phyloP scores from a whole-genome alignment of 2,113 vertebrate species.

The Pavo muticus region DNA sequence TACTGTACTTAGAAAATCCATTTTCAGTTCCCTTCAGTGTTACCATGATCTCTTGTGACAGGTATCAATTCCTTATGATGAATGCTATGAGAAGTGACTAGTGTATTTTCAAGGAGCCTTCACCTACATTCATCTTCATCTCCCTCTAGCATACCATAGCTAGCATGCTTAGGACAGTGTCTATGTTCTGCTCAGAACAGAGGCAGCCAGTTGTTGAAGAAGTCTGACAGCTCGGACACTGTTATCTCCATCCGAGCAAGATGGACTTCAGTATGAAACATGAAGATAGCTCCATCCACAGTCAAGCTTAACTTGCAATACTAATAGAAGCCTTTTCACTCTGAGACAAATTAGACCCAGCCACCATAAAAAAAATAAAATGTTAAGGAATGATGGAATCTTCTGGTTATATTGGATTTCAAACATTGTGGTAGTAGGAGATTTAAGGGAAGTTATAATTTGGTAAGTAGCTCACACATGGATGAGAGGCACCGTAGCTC shows the following conservation, averaged over 20 bases:
- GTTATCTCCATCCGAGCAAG: neutral
- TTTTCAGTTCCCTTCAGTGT: neutral
- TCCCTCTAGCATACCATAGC: neutral
- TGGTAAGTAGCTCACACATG: neutral
- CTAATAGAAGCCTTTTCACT: neutral
- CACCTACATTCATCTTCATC: neutral
- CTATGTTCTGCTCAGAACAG: neutral
- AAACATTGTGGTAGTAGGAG: neutral
- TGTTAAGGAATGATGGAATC: neutral
- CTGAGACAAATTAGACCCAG: neutral
- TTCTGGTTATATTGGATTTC: neutral
- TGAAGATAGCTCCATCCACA: neutral
- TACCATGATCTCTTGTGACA: neutral
- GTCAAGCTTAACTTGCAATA: neutral
- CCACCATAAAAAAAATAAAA: neutral
- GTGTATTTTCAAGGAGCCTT: neutral
- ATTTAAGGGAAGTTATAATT: neutral
- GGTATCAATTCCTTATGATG: neutral
- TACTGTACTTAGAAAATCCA: neutral
- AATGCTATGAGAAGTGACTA: neutral
- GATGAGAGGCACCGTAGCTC: neutral
- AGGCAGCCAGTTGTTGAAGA: neutral
- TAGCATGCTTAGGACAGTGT: rapidly evolving
- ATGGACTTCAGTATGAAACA: neutral
- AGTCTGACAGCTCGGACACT: neutral